Evolutionary conservation across 2,113 vertebrate genomes (phyloP), one percentile per base, ranked within the genome.

Genomic region (Hypomesus transpacificus): DNA sequence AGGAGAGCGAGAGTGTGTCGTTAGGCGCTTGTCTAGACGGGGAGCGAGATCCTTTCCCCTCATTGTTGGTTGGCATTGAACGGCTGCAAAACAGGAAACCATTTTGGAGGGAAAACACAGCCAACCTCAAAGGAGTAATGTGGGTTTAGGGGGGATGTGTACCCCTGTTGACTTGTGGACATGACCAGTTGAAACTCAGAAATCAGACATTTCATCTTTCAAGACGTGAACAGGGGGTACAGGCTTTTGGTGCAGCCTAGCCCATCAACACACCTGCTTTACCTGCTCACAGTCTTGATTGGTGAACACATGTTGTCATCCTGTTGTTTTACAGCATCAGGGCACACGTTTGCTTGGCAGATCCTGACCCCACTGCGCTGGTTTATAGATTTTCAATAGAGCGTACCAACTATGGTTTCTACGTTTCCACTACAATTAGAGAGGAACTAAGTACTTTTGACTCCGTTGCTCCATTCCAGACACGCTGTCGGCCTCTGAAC

Each of bases 1-100:
- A 17, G 56, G 18, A 20, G 17, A 20, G n/a, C 18, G 56, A 58
- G 31, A 77, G 70, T 75, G 78, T 52, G 78, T 73, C n/a, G 73
- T 85, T 71, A 74, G 79, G 77, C 71, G 22, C 71, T 80, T n/a
- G 85, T 90, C 89, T 89, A 90, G 89, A 90, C 86, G 21, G 73
- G 52, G 62, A 75, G 79, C 75, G 11, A 85, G 81, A 85, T 87
- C 82, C 87, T 89, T 89, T 89, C 84, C 87, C 79, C 58, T 84
- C 86, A 90, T 87, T 90, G 86, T 89, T 88, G 81, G 64, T 71
- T 76, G 82, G 80, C 75, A 80, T 66, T 86, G 82, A 88, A 28
- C 66, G 73, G 64, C 81, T 80, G 79, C 78, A 90, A 88, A 89
- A 90, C 89, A 89, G 87, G 87, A 89, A 86, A 79, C 76, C 61